Evolutionary conservation across 2,113 vertebrate species (phyloP).

Genomic region (Petrocephalus microphthalmus): DNA sequence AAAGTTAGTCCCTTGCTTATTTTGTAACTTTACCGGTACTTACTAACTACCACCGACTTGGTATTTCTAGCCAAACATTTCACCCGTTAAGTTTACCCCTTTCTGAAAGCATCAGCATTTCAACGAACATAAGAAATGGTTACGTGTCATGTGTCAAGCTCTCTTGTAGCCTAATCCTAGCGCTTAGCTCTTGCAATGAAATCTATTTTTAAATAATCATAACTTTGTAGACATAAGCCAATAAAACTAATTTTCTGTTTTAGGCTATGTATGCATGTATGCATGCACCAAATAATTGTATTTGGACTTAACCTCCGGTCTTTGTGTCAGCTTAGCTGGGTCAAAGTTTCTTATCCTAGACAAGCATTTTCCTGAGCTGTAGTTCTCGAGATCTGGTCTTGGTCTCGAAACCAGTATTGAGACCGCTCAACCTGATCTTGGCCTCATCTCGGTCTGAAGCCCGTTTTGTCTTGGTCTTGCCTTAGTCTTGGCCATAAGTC

Average conservation of each 20-base stretch:
- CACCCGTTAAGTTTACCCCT: neutral
- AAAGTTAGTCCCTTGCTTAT: neutral
- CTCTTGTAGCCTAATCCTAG: neutral
- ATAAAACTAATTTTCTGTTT: neutral
- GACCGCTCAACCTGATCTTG: no score
- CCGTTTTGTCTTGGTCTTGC: no score
- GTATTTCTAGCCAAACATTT: neutral
- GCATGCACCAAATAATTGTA: no score
- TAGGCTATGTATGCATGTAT: neutral
- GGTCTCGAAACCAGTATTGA: no score
- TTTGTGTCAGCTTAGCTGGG: neutral
- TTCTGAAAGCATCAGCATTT: neutral
- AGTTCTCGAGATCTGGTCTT: no score
- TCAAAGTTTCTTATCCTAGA: neutral
- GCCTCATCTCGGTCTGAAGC: no score
- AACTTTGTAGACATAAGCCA: neutral
- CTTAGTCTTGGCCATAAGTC: no score
- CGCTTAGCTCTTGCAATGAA: neutral
- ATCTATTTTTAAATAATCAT: neutral
- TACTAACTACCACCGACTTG: neutral
- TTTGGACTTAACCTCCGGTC: neutral
- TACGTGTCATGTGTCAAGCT: neutral
- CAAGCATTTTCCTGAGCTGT: neutral
- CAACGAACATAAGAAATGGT: neutral
- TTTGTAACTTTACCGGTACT: neutral